phyloP scores from a whole-genome alignment of 2,888 invertebrate species.

The Eristalis pertinax region DNA sequence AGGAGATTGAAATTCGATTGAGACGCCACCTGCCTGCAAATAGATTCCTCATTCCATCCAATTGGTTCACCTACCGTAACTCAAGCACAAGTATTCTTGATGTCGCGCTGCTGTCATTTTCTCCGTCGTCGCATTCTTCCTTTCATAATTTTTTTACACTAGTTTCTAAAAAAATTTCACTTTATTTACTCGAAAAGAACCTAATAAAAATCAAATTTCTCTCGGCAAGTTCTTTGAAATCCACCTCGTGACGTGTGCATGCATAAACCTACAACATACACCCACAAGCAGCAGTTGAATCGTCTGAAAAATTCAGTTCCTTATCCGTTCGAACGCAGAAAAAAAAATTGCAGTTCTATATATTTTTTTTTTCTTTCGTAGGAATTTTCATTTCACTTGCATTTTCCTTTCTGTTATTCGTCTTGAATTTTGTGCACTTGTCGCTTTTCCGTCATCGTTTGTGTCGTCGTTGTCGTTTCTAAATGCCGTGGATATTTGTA shows the following conservation, averaged over 20 bases:
- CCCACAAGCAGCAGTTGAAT: neutral
- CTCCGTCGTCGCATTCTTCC: conserved; percentile 63
- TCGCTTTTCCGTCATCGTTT: conserved; percentile 22
- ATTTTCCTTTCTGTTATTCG: conserved; percentile 48
- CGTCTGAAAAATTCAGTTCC: conserved; percentile 53
- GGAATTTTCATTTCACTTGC: conserved; percentile 66
- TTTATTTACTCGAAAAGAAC: conserved; percentile 56
- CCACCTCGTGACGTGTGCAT: conserved; percentile 1
- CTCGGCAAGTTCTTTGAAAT: neutral
- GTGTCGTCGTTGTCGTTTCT: conserved; percentile 2
- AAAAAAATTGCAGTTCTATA: conserved; percentile 41
- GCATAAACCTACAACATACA: neutral
- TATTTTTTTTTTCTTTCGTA: conserved; percentile 47
- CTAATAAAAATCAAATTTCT: conserved; percentile 5
- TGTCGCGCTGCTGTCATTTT: conserved; percentile 65
- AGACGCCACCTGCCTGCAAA: neutral
- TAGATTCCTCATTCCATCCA: neutral
- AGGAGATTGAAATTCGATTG: no score
- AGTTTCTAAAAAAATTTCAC: conserved; percentile 64
- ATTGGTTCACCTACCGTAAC: conserved; percentile 21
- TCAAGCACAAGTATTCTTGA: conserved; percentile 30
- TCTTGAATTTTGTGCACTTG: conserved; percentile 48
- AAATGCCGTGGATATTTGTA: conserved; percentile 41
- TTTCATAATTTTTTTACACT: conserved; percentile 56
- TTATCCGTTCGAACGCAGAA: conserved; percentile 26